These are phyloP conservation scores for Maccullochella peelii DNA, from an alignment of 2,113 vertebrate genomes.

Conservation along the genomic window DNA sequence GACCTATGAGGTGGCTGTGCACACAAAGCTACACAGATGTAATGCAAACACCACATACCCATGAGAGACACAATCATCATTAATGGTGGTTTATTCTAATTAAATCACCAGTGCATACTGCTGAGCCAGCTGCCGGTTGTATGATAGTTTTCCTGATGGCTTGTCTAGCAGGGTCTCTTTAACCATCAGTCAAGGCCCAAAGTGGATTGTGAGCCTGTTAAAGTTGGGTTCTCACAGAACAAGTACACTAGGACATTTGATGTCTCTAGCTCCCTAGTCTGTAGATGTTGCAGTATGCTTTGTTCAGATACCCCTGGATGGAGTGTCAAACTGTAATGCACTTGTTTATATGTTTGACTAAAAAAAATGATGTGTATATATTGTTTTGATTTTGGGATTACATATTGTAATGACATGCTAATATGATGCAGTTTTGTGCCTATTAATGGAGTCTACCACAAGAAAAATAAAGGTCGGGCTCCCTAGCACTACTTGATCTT, in stretches of 20 bases:
- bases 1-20: constrained; percentile 57
- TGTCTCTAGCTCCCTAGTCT: not conserved
- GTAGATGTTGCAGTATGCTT: not conserved
- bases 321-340: not conserved
- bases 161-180: constrained; percentile 53
- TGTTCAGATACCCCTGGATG: not conserved
- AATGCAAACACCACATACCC: constrained; percentile 65
- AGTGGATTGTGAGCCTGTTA: constrained; percentile 44
- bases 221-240: constrained; percentile 9
- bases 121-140: constrained; percentile 59
- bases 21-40: constrained; percentile 61
- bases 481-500: constrained; percentile 50
- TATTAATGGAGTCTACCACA: constrained; percentile 21
- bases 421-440: constrained; percentile 12
- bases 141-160: constrained; percentile 50
- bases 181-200: constrained; percentile 51
- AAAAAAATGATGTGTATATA: not conserved
- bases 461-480: constrained; percentile 31
- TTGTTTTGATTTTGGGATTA: constrained; percentile 17
- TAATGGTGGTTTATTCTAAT: constrained; percentile 69
- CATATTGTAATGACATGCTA: constrained; percentile 8
- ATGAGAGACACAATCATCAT: constrained; percentile 69
- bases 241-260: constrained; percentile 13
- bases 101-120: constrained; percentile 67
- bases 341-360: not conserved